Evolutionary conservation across 2,797 vertebrate genomes (phyloP).

Genomic region (Glyptemys insculpta): DNA sequence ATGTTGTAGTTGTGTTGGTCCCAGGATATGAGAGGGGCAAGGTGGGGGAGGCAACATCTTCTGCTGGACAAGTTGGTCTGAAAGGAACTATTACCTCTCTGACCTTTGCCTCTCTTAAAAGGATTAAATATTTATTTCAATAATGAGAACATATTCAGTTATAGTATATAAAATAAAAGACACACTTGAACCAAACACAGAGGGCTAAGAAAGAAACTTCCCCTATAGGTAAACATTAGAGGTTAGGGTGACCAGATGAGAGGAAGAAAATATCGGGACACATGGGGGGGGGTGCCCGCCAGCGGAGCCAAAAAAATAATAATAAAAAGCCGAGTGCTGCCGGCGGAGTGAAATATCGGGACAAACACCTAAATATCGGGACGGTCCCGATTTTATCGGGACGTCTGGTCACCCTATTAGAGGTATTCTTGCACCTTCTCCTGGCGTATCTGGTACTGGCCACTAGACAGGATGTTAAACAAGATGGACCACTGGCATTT

Average conservation of each 20-base stretch:
- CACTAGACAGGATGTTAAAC: background rate
- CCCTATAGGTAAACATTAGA: background rate
- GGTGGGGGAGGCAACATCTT: background rate
- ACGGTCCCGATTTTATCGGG: no score
- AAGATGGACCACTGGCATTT: background rate
- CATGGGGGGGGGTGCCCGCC: no score
- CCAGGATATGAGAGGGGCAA: background rate
- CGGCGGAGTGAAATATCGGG: no score
- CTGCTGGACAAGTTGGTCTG: background rate
- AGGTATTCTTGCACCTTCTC: background rate
- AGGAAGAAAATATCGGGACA: no score
- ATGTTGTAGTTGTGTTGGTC: background rate
- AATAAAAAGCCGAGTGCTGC: no score
- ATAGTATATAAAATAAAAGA: background rate
- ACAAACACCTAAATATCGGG: no score
- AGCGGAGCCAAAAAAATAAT: no score
- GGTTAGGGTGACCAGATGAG: no score
- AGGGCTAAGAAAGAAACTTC: accelerated
- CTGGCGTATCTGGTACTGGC: background rate
- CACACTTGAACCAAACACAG: background rate
- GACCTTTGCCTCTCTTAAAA: background rate
- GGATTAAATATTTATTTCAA: background rate
- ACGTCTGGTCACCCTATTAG: background rate
- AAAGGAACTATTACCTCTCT: background rate
- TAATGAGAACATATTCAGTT: background rate